Evolutionary conservation across 1,140 invertebrate species (phyloP).

Genomic region (Liolophura sinensis): DNA sequence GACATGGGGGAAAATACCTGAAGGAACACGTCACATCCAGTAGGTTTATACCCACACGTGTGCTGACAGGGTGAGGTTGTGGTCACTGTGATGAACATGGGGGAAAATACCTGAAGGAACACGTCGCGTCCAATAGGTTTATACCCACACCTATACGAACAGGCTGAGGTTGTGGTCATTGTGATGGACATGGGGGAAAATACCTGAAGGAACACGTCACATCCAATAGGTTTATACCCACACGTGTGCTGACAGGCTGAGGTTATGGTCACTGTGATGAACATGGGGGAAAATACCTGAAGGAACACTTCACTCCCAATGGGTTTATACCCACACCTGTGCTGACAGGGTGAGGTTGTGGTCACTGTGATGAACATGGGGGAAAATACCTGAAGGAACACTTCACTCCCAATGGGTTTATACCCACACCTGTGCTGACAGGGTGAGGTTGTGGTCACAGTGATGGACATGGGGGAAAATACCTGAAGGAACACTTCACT

Average conservation of each 20-base stretch:
- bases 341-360: no score
- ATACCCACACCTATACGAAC: slow-evolving; percentile 28
- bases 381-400: slow-evolving; percentile 85
- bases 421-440: slow-evolving; percentile 27
- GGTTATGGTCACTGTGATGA: no score
- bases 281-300: slow-evolving; percentile 62
- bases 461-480: slow-evolving; percentile 70
- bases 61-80: not conserved
- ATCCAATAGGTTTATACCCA: slow-evolving; percentile 51
- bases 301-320: no score
- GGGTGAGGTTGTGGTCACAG: no score
- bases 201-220: slow-evolving; percentile 76
- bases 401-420: slow-evolving; percentile 51
- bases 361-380: no score
- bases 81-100: slow-evolving; percentile 67
- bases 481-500: slow-evolving; percentile 73
- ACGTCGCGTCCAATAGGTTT: slow-evolving; percentile 60
- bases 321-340: no score
- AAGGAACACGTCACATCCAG: slow-evolving; percentile 69
- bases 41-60: slow-evolving; percentile 36
- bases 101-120: slow-evolving; percentile 82
- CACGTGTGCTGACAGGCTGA: slow-evolving; percentile 12
- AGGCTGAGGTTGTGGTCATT: no score
- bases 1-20: slow-evolving; percentile 77
- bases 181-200: slow-evolving; percentile 68